Base-by-base conservation (phyloP, 2,113 vertebrate genomes). In the Malurus elegans region DNA sequence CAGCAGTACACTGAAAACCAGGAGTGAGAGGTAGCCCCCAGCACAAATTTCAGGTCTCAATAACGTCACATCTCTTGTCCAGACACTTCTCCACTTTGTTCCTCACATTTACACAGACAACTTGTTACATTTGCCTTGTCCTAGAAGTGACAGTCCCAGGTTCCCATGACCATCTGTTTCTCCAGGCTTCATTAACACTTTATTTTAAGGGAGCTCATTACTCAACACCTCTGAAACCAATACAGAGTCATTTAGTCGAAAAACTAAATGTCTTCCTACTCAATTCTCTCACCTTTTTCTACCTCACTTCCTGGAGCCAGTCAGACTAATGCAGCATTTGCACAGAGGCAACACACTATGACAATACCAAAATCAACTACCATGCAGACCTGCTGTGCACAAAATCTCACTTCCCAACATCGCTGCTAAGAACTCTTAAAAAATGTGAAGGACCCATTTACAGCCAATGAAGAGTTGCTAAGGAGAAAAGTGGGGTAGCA, bases 381-480 rank as follows among this genome's bases (percentile, higher is more conserved):
- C 26, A 21, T 0, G 0, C 20, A 84, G 23, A 21, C 56, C 65
- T 64, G 45, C 31, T 19, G 4, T n/a, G 69, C 3, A 2, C 21
- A n/a, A 34, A 72, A 65, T 13, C 81, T 90, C 61, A 29, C 23
- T 67, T 80, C 57, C 28, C 66, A 92, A n/a, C 8, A 65, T 31
- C 8, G 5, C 26, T n/a, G 32, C n/a, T 42, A 66, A 40, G 10
- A 74, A 64, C 42, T 21, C 38, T 76, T 76, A 12, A 50, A 88
- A 83, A 78, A 45, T 3, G 1, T 53, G 38, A 82, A 42, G 34
- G 45, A 79, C 34, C 57, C 14, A 57, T 72, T 44, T 88, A 57
- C 56, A 88, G 60, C 8, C 20, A 66, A 19, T 48, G 65, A 75
- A 53, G 28, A 82, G 31, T 1, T 62, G 54, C 42, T 44, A 76